These are phyloP conservation scores for Thamnaconus septentrionalis DNA, from an alignment of 2,113 vertebrate species.

Conservation along the genomic window DNA sequence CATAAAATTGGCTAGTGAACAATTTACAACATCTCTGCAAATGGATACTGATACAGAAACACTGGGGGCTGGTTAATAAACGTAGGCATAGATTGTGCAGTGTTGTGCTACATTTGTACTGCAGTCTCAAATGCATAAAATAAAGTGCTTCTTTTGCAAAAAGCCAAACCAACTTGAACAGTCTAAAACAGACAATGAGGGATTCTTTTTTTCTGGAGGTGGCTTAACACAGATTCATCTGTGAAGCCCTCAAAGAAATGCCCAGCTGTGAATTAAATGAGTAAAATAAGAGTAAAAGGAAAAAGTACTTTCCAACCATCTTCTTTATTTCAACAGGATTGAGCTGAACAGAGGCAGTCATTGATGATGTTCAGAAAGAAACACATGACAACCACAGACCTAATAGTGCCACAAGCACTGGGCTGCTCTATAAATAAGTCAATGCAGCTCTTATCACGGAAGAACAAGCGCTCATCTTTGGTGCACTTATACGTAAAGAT, in stretches of 20 bases:
- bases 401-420: background rate
- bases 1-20: no score
- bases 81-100: background rate
- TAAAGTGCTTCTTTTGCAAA: no score
- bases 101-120: background rate
- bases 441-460: constrained; percentile 7
- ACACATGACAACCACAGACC: background rate
- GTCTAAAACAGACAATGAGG: no score
- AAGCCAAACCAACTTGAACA: no score
- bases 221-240: background rate
- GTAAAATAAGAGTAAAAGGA: no score
- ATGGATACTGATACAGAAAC: constrained; percentile 3
- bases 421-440: constrained; percentile 3
- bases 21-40: background rate
- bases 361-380: no score
- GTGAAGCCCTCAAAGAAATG: background rate
- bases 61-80: no score
- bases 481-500: background rate
- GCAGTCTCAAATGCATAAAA: no score
- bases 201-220: background rate
- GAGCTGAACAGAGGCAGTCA: no score
- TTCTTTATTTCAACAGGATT: no score
- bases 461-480: background rate
- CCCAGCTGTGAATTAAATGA: no score
- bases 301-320: no score